A percentile compares a stretch with the other conserved stretches of the same genome.
These are phyloP conservation scores for Lanius ludovicianus DNA, from an alignment of 2,113 vertebrate genomes.

Conservation along the genomic window DNA sequence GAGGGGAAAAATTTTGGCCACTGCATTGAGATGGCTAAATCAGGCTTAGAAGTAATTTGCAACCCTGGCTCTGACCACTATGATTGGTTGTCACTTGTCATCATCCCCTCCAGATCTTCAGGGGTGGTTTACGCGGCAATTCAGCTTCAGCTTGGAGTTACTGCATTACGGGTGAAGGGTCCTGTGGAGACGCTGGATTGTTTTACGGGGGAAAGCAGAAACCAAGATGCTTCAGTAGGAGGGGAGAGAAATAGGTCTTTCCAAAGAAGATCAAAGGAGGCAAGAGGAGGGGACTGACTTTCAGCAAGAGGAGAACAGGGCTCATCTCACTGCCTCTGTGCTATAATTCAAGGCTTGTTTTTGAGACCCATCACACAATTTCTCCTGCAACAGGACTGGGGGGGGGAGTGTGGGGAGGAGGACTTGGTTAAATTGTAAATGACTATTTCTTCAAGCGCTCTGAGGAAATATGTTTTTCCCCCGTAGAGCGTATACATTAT, in stretches of 20 bases:
- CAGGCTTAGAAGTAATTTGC: neutral
- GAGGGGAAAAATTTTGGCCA: neutral
- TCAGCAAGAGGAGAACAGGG: neutral
- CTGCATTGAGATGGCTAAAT: neutral
- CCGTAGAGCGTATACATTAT: constrained; percentile 68
- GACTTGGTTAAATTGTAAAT: constrained; percentile 75
- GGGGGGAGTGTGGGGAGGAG: neutral
- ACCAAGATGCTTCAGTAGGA: neutral
- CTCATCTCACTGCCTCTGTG: neutral
- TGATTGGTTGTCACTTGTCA: neutral
- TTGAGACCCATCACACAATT: constrained; percentile 35
- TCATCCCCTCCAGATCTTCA: neutral
- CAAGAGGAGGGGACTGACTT: constrained; percentile 26
- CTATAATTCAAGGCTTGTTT: constrained; percentile 66
- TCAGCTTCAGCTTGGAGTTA: neutral
- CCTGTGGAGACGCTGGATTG: neutral
- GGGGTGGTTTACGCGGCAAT: neutral
- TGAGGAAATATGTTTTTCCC: constrained; percentile 64
- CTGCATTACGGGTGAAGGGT: neutral
- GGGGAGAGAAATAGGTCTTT: neutral
- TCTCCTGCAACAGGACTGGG: neutral
- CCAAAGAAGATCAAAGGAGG: constrained; percentile 19
- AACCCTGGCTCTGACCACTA: neutral
- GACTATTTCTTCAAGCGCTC: constrained; percentile 66
- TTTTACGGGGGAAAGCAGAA: constrained; percentile 23